Evolutionary conservation across 1,140 invertebrate species (phyloP), one percentile per base, ranked within the genome.

Genomic region (Streblospio benedicti): DNA sequence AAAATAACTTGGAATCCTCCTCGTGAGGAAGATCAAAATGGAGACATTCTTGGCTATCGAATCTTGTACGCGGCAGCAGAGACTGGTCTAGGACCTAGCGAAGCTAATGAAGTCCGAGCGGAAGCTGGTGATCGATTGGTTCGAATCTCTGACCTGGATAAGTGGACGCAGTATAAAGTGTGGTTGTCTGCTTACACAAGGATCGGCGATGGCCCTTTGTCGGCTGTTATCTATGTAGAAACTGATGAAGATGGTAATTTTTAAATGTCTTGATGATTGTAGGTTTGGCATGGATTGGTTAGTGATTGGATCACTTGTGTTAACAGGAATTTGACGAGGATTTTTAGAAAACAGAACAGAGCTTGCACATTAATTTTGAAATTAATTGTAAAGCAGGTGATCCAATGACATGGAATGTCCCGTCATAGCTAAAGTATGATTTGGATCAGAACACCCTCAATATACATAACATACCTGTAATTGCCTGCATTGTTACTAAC

Each of bases 201-300:
- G 69, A 87, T 95, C 60, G 94, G 94, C 69, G 91, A 96, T 76
- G 73, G 76, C 20, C 91, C 93, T 28, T 52, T 63, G 1, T 81
- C 79, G 81, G 86, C 73, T 79, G 90, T 91, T 58, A 87, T 96
- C 79, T 85, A 85, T 70, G 86, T 95, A 68, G 87, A 86, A 82
- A 97, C 93, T 63, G 90, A 93, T 76, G 93, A 98, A 87, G 93
- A 95, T 86, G 93, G 94, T 98, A 96, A n/a, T n/a, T n/a, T n/a
- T 86, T 91, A 91, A 84, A 83, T 33, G n/a, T n/a, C n/a, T n/a
- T n/a, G n/a, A n/a, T n/a, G n/a, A n/a, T n/a, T n/a, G n/a, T n/a
- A n/a, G n/a, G n/a, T n/a, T n/a, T n/a, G n/a, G n/a, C n/a, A n/a
- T n/a, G n/a, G n/a, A n/a, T n/a, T n/a, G n/a, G n/a, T n/a, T n/a